phyloP scores from a whole-genome alignment of 2,888 invertebrate genomes.

The Holacanthella duospinosa region DNA sequence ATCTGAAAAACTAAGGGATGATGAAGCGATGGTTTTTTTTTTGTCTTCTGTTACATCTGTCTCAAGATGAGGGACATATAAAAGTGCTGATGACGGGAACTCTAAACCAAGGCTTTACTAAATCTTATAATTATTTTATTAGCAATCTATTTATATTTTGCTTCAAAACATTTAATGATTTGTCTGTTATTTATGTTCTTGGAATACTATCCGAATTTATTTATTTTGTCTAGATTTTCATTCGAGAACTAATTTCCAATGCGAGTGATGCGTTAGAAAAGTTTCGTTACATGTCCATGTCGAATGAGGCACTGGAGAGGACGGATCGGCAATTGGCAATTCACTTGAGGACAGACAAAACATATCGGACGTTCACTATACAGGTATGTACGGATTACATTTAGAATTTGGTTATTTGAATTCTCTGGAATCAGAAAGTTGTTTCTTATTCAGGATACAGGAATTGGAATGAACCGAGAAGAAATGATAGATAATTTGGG shows the following conservation, averaged over 20 bases:
- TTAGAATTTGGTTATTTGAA: slow-evolving; percentile 20
- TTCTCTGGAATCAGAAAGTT: too few relatives aligned
- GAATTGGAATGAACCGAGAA: slow-evolving; percentile 88
- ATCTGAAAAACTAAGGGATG: too few relatives aligned
- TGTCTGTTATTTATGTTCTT: too few relatives aligned
- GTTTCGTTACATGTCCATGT: slow-evolving; percentile 65
- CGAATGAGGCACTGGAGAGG: slow-evolving; percentile 46
- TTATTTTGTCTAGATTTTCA: slow-evolving; percentile 59
- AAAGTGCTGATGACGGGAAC: too few relatives aligned
- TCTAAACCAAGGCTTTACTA: too few relatives aligned
- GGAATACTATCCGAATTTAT: not conserved
- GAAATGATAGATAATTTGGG: slow-evolving; percentile 85
- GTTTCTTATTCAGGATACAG: slow-evolving; percentile 78
- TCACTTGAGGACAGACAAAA: slow-evolving; percentile 77
- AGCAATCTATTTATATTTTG: too few relatives aligned
- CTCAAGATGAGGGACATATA: too few relatives aligned
- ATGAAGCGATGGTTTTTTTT: too few relatives aligned
- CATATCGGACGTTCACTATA: slow-evolving; percentile 68
- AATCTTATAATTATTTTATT: too few relatives aligned
- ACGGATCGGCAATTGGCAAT: slow-evolving; percentile 68
- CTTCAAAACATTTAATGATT: not conserved
- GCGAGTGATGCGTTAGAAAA: slow-evolving; percentile 96
- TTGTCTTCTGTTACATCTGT: too few relatives aligned
- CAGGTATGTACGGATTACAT: slow-evolving; percentile 51
- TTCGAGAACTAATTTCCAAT: slow-evolving; percentile 90